phyloP scores from a whole-genome alignment of 2,113 vertebrate genomes.

The Dromas ardeola region DNA sequence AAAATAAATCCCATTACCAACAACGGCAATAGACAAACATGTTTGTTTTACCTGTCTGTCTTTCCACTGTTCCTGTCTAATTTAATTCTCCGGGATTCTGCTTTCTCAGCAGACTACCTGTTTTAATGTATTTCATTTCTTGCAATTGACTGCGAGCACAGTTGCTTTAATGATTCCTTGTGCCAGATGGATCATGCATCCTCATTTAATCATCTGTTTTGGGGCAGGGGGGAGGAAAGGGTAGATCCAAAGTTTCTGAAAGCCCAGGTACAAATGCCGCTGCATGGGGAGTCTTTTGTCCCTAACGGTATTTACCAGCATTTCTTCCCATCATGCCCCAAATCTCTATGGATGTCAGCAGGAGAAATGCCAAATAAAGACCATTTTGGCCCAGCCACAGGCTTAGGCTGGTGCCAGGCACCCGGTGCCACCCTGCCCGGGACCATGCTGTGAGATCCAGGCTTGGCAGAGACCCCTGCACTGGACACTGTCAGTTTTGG shows the following conservation, averaged over 20 bases:
- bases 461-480: not conserved
- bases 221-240: not conserved
- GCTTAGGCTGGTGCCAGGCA: not conserved
- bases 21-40: not conserved
- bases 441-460: accelerated
- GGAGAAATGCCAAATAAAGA: not conserved
- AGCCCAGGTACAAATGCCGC: not conserved
- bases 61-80: slow-evolving; percentile 30
- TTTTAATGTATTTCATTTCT: slow-evolving; percentile 48
- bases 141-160: slow-evolving; percentile 38
- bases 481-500: accelerated
- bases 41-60: slow-evolving; percentile 55
- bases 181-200: slow-evolving; percentile 30
- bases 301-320: not conserved
- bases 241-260: not conserved
- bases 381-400: not conserved
- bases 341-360: not conserved
- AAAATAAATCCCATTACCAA: slow-evolving; percentile 27
- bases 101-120: slow-evolving; percentile 67
- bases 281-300: accelerated
- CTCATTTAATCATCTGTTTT: slow-evolving; percentile 49
- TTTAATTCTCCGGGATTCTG: slow-evolving; percentile 35
- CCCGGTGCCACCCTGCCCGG: not conserved
- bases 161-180: slow-evolving; percentile 28
- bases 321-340: not conserved